Base-by-base conservation (phyloP, 2,888 invertebrate genomes). In the Octodonta nipae region DNA sequence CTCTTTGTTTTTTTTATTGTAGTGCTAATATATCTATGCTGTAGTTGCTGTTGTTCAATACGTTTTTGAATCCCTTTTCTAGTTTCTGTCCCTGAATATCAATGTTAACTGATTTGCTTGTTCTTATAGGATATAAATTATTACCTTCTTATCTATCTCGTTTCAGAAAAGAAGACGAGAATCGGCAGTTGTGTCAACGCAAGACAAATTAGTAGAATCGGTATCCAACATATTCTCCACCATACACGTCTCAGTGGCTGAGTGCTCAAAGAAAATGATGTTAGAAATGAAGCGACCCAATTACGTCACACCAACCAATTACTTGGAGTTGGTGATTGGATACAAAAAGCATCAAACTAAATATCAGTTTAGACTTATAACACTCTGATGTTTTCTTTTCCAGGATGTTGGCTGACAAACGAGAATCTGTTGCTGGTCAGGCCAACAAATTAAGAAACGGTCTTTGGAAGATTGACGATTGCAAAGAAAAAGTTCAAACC, bases 241-340 rank as follows among this genome's bases (percentile, higher is more conserved):
- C 15, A 78, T 89, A 51, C 89, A 89, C 58, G 78, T 77, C 22
- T 82, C 83, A 0, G 88, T 88, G n/a, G 70, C 74, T 0, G 67
- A 71, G 40, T 77, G 70, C 57, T 85, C 83, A 1, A 62, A 63
- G 13, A 64, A 65, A 51, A 88, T 89, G 88, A 67, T 73, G 45
- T 50, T 61, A 5, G 84, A 88, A 64, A 75, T 85, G 67, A 75
- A 80, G 36, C 63, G 89, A 7, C 73, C 78, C 52, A 87, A 83
- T 61, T 88, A 89, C 57, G 87, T 89, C 26, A 89, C 89, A 0
- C 86, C 88, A 0, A 82, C 82, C 14, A 88, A 87, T 61, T 89
- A 85, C 50, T 65, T 89, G 34, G 85, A 88, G 52, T 68, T 89
- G 8, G 86, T 89, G 1, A 66, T 76, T 1, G 84, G 86, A 5